A percentile compares a stretch with the other conserved stretches of the same genome.
Evolutionary conservation across 1,140 invertebrate genomes (phyloP).

Genomic region (Neocloeon triangulifer): DNA sequence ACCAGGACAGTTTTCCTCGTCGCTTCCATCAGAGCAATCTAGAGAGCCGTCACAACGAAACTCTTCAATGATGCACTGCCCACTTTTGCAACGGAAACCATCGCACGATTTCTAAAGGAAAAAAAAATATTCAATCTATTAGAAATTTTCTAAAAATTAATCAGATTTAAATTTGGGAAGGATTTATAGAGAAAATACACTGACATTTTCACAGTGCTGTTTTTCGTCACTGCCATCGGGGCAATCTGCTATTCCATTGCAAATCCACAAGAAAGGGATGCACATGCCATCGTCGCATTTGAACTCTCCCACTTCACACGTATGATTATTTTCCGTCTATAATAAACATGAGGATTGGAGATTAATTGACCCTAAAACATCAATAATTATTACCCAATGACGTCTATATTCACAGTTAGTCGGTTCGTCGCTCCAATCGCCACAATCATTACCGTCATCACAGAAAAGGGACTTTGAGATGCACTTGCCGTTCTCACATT

Average conservation of each 20-base stretch:
- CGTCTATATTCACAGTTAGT: neutral
- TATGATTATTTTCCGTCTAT: neutral
- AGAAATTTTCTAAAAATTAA: neutral
- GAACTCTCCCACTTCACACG: neutral
- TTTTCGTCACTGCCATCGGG: constrained; percentile 42
- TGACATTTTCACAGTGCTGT: neutral
- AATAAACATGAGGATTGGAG: neutral
- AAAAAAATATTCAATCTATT: no score
- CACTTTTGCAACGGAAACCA: constrained; percentile 3
- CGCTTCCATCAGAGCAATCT: constrained; percentile 39
- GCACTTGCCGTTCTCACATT: constrained; percentile 9
- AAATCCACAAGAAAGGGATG: constrained; percentile 40
- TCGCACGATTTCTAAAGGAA: constrained; percentile 3
- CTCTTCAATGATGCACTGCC: constrained; percentile 1
- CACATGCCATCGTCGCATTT: constrained; percentile 32
- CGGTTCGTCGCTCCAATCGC: constrained; percentile 28
- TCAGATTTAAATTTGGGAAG: neutral
- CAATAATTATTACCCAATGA: neutral
- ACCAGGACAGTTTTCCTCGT: constrained; percentile 25
- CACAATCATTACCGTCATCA: constrained; percentile 44
- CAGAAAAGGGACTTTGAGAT: constrained; percentile 30
- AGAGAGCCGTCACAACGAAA: constrained; percentile 29
- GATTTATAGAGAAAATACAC: neutral
- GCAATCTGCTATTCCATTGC: constrained; percentile 55
- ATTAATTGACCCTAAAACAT: neutral